A percentile compares a stretch with the other conserved stretches of the same genome.
These are phyloP conservation scores for Drosophila subpulchrella DNA, from an alignment of 1,140 invertebrate species.

Conservation along the genomic window DNA sequence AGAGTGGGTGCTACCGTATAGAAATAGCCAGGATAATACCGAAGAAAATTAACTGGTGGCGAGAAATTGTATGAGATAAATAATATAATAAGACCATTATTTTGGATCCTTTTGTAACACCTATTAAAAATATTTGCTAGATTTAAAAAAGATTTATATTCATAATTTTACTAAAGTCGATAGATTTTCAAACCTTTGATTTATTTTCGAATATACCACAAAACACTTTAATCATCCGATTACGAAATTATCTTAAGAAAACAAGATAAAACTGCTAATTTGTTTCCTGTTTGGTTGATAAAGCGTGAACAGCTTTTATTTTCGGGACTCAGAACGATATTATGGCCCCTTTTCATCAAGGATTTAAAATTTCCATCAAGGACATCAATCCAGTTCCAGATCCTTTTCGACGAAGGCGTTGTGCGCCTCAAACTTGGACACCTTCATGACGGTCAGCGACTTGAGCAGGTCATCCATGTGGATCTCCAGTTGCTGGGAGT, in stretches of 20 bases:
- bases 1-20: neutral
- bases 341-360: neutral
- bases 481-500: slow-evolving; percentile 84
- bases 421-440: slow-evolving; percentile 86
- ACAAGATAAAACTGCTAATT: neutral
- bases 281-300: neutral
- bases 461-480: slow-evolving; percentile 88
- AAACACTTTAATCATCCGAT: neutral
- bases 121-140: too few relatives aligned
- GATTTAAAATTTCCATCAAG: neutral
- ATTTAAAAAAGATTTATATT: too few relatives aligned
- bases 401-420: slow-evolving; percentile 35
- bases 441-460: slow-evolving; percentile 88
- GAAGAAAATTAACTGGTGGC: neutral
- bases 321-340: neutral
- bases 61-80: neutral
- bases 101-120: neutral
- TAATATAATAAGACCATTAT: neutral
- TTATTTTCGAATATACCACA: neutral
- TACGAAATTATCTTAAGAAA: neutral
- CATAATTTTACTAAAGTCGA: too few relatives aligned
- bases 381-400: slow-evolving; percentile 50
- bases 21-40: neutral
- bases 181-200: too few relatives aligned
- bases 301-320: neutral